Conservation (phyloP, 1,140 invertebrate species). For the Monomorium pharaonis region DNA sequence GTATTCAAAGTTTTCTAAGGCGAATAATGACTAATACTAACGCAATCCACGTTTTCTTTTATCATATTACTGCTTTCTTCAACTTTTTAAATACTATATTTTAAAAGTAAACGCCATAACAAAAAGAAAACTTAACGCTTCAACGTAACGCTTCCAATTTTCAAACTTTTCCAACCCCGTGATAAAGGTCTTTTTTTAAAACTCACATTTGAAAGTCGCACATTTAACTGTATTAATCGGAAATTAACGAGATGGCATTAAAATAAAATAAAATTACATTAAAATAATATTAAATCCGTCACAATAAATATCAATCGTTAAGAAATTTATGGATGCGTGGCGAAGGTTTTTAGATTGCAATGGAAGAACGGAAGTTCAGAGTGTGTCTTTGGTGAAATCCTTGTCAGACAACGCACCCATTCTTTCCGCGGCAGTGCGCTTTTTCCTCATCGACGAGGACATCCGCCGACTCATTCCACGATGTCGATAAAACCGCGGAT, state of each 20-base stretch:
- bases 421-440: conserved; percentile 7
- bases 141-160: background rate
- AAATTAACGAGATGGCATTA: background rate
- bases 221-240: background rate
- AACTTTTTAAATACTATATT: conserved; percentile 35
- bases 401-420: background rate
- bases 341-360: background rate
- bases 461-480: conserved; percentile 44
- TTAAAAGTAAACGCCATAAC: conserved; percentile 5
- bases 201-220: background rate
- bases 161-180: background rate
- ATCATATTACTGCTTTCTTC: conserved; percentile 26
- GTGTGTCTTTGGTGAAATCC: background rate
- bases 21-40: background rate
- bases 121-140: conserved; percentile 8
- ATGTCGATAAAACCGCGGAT: conserved; percentile 56
- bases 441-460: conserved; percentile 15
- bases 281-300: background rate
- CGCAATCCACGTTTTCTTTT: conserved; percentile 17
- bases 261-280: background rate
- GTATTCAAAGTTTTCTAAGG: background rate
- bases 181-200: conserved; percentile 1
- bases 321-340: background rate
- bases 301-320: background rate
- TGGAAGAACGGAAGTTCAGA: background rate